Evolutionary conservation across 2,113 vertebrate species (phyloP), one percentile per base, ranked within the genome.

Genomic region (Amphiprion ocellaris): DNA sequence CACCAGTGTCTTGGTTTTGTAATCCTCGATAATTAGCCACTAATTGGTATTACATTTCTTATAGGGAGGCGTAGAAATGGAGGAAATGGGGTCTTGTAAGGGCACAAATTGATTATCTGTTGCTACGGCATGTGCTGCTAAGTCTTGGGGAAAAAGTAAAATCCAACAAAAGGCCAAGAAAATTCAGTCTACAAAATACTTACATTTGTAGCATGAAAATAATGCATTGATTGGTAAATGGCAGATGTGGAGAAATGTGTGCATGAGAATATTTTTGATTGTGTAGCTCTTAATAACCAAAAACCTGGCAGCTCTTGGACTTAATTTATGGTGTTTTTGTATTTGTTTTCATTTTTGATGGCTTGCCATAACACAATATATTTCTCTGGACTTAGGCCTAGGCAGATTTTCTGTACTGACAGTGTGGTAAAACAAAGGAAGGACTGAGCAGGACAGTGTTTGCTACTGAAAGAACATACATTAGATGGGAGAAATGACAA

Each of bases 31-130:
- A 75, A 78, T 74, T 67, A 78, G 60, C n/a, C 30, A 41, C 65
- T 68, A 71, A 84, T 77, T 77, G 59, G 59, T 81, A 74, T 65
- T 62, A 73, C 62, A 19, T 52, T 80, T 69, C 24, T 66, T 74
- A 16, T 56, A 49, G 12, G 10, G 49, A 59, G n/a, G 5, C 33
- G 50, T 10, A 62, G 26, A 37, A 39, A 54, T 17, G 8, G 28
- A 1, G 23, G 17, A 2, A n/a, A 52, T 10, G 12, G 1, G 10
- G 16, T 28, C 14, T 33, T 12, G 14, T 26, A 11, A 59, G 41
- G 46, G 3, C 24, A 28, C 11, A 24, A 56, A 55, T 73, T 26
- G 76, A 80, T 60, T 79, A 61, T 66, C 26, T 55, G 53, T 41
- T 54, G 4, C 44, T 74, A 56, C 24, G 14, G 21, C 11, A 62